phyloP scores from a whole-genome alignment of 1,140 invertebrate species.

The Teleopsis dalmanni region DNA sequence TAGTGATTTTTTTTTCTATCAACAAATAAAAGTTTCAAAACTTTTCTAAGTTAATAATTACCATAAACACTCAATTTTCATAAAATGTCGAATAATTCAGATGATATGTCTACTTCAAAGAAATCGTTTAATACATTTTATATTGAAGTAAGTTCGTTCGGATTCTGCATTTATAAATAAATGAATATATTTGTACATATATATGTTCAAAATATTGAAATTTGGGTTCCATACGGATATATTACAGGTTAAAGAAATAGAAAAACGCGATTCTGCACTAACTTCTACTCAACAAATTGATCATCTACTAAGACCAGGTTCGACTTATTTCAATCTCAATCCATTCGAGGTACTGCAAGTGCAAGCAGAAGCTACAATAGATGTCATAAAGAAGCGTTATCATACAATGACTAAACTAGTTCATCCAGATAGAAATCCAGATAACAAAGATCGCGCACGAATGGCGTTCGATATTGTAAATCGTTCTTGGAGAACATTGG shows the following conservation, averaged over 20 bases:
- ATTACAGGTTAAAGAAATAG: constrained; percentile 46
- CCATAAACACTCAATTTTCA: too few species aligned
- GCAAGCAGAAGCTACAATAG: constrained; percentile 78
- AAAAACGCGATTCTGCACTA: constrained; percentile 50
- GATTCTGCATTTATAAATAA: background rate
- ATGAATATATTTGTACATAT: background rate
- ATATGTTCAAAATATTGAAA: background rate
- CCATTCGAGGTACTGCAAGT: constrained; percentile 94
- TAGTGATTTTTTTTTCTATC: too few species aligned
- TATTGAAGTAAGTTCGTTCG: constrained; percentile 36
- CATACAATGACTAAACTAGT: constrained; percentile 92
- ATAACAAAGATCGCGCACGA: constrained; percentile 91
- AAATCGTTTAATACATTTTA: constrained; percentile 43
- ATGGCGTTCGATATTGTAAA: constrained; percentile 92
- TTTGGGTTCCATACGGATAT: constrained; percentile 11
- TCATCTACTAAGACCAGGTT: constrained; percentile 81
- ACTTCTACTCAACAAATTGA: constrained; percentile 95
- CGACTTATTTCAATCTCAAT: constrained; percentile 94
- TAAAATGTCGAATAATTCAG: constrained; percentile 25
- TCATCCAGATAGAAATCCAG: constrained; percentile 73
- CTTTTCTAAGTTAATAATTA: too few species aligned
- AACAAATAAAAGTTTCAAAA: too few species aligned
- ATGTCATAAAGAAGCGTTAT: constrained; percentile 96
- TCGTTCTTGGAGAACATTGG: constrained; percentile 91
- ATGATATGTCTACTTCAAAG: constrained; percentile 31